Evolutionary conservation across 2,888 invertebrate species (phyloP), one percentile per base, ranked within the genome.

Genomic region (Stenotaenia linearis): DNA sequence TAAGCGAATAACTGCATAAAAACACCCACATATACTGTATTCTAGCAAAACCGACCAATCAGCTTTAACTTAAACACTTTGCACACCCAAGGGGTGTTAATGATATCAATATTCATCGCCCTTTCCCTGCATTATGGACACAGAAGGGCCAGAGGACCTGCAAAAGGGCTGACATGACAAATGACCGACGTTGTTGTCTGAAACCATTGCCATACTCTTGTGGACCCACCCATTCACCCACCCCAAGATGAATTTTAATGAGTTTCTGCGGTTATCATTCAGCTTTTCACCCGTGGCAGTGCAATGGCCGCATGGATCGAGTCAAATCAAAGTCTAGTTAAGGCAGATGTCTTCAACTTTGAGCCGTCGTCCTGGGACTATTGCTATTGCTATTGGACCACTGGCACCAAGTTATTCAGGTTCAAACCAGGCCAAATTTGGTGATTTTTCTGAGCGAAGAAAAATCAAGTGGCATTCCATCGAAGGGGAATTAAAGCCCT

Each of bases 51-150:
- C 7, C 61, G 25, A 15, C 61, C 61, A 61, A 61, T 61, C 61
- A 61, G 25, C 61, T 25, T 25, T 61, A 0, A 5, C 25, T 61
- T 25, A 23, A 61, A 61, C 61, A 61, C 61, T 61, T 61, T 61
- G 10, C 61, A 25, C 61, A 28, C 61, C 61, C 61, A 25, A 61
- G 25, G 61, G 61, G 61, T 61, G 61, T 61, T 61, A 61, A 61
- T 61, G 61, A 61, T 61, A 23, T 61, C 61, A 61, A 61, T 61
- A 61, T 61, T 61, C 61, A 61, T 61, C 61, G 61, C 61, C 25
- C 45, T 61, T 15, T 2, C 1, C 61, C 25, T 9, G 61, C 61
- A 61, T 61, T 61, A 61, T 61, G 61, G 61, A 61, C 61, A 61
- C 61, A 61, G 61, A 61, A 61, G 61, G 61, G 61, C 61, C 61